A percentile compares a stretch with the other conserved stretches of the same genome.
These are phyloP conservation scores for Ophion obscuratus DNA, from an alignment of 2,888 invertebrate species.

Conservation along the genomic window DNA sequence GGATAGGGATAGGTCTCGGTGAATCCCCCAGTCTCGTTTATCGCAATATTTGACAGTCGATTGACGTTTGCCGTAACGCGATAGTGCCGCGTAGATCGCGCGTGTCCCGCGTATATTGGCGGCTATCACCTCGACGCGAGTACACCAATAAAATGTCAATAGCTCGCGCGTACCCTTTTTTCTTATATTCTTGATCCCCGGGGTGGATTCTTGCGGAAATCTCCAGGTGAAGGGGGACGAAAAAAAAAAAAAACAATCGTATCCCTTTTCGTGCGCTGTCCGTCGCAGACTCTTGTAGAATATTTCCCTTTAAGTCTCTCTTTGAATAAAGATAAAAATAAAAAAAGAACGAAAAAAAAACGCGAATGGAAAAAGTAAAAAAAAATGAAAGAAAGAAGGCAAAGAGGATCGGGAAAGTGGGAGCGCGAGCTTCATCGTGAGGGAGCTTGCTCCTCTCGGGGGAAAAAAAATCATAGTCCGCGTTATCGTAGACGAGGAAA, in stretches of 20 bases:
- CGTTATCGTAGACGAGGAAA: neutral
- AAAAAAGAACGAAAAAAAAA: neutral
- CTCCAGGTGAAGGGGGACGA: neutral
- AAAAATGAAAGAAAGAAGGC: neutral
- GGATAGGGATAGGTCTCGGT: neutral
- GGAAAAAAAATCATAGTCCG: neutral
- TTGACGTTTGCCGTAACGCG: conserved; percentile 64
- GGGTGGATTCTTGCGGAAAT: neutral
- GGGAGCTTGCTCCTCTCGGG: neutral
- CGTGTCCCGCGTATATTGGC: neutral
- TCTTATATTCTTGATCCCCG: neutral
- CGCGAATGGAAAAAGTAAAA: neutral
- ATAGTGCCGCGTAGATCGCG: neutral
- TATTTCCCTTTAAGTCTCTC: neutral
- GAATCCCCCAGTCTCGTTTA: conserved; percentile 63
- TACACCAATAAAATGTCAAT: neutral
- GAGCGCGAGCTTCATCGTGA: neutral
- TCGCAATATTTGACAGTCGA: conserved; percentile 70
- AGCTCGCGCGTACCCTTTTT: neutral
- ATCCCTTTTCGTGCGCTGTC: neutral
- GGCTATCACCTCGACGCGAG: neutral
- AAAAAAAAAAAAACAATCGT: neutral
- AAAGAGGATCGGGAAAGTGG: neutral
- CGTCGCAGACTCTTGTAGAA: neutral
- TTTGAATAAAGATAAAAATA: neutral